Percentiles rank a stretch among this genome's conserved stretches.
phyloP scores from a whole-genome alignment of 2,888 invertebrate genomes.

The Nemurella pictetii region DNA sequence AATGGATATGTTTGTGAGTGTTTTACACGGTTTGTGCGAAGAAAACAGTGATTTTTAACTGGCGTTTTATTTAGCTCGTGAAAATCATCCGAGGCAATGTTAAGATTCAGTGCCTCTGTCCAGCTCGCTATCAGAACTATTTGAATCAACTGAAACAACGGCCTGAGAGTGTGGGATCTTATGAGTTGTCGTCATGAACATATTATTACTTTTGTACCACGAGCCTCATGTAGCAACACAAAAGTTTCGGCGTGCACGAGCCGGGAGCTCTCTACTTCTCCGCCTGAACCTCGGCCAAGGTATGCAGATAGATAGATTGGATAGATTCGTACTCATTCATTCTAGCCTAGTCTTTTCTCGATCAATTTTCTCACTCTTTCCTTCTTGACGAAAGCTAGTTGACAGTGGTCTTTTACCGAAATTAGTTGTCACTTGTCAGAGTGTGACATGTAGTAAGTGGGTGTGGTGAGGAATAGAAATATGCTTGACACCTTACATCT shows the following conservation, averaged over 20 bases:
- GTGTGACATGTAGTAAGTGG: not conserved
- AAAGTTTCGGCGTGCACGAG: not conserved
- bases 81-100: not conserved
- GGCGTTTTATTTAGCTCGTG: not conserved
- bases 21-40: not conserved
- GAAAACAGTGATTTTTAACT: not conserved
- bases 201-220: not conserved
- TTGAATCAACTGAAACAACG: not conserved
- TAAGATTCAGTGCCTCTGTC: not conserved
- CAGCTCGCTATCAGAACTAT: not conserved
- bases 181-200: not conserved
- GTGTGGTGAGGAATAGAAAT: not conserved
- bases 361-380: not conserved
- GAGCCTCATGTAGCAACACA: conserved; percentile 2
- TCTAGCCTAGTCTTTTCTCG: not conserved
- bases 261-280: not conserved
- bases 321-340: not conserved
- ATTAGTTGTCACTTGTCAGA: not conserved
- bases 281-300: conserved; percentile 14
- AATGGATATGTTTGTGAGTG: not conserved
- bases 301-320: too few species aligned
- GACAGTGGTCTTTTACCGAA: not conserved
- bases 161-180: not conserved
- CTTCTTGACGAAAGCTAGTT: not conserved
- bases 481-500: not conserved